Evolutionary conservation across 1,140 invertebrate species (phyloP).

Genomic region (Belonocnema kinseyi): DNA sequence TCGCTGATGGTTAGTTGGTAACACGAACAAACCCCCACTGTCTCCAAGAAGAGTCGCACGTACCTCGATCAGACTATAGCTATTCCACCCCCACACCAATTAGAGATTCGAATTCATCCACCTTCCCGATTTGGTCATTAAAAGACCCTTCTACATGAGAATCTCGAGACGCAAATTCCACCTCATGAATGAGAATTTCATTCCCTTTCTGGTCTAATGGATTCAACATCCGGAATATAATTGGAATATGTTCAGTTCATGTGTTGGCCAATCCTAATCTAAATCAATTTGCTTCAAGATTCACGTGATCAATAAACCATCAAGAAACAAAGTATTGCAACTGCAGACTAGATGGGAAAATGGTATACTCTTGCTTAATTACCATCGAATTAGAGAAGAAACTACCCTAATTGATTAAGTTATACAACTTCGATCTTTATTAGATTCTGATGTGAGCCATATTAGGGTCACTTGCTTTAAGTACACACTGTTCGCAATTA

Average conservation of each 20-base stretch:
- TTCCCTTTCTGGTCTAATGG: constrained; percentile 19
- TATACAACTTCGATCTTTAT: neutral
- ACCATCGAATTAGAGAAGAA: too few relatives aligned
- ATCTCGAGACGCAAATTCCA: constrained; percentile 29
- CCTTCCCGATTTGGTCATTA: constrained; percentile 62
- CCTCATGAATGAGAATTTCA: constrained; percentile 37
- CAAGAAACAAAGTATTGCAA: too few relatives aligned
- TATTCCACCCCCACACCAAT: constrained; percentile 56
- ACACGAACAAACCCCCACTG: constrained; percentile 6
- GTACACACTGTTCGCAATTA: neutral
- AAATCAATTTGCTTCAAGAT: too few relatives aligned
- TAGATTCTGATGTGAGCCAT: neutral
- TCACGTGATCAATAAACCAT: too few relatives aligned
- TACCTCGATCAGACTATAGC: constrained; percentile 22
- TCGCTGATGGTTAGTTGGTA: neutral
- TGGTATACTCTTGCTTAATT: too few relatives aligned
- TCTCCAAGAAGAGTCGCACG: constrained; percentile 27
- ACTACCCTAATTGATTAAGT: neutral
- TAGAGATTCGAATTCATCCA: constrained; percentile 67
- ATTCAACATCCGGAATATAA: constrained; percentile 20
- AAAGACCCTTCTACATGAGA: constrained; percentile 49
- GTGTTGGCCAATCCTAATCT: neutral
- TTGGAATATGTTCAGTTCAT: neutral
- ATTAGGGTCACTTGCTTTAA: neutral
- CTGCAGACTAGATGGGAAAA: too few relatives aligned